Percentiles rank a stretch among this genome's conserved stretches.
Evolutionary conservation across 1,140 invertebrate species (phyloP).

Genomic region (Centruroides vittatus): DNA sequence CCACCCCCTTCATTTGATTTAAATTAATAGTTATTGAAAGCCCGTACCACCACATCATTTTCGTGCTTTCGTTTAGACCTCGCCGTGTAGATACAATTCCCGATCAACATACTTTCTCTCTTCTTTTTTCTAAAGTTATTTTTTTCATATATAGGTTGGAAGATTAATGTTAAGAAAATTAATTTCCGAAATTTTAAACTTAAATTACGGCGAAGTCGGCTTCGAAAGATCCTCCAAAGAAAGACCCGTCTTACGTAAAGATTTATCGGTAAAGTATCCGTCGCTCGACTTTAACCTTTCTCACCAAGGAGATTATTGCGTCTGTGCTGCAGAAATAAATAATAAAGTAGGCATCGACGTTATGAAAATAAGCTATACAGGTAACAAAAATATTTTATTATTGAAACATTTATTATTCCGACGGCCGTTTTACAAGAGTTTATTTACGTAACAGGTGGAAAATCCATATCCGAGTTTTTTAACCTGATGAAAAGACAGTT

Average conservation of each 20-base stretch:
- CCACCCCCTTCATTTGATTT: no score
- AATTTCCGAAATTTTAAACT: conserved; percentile 40
- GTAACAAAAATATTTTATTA: neutral
- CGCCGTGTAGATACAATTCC: no score
- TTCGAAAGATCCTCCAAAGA: conserved; percentile 30
- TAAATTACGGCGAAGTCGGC: conserved; percentile 48
- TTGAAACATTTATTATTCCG: conserved; percentile 23
- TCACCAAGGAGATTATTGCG: conserved; percentile 73
- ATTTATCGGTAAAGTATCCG: neutral
- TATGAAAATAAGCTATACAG: conserved; percentile 34
- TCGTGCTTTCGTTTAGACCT: no score
- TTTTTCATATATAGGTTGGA: conserved; percentile 47
- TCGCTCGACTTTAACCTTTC: conserved; percentile 69
- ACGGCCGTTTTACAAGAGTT: neutral
- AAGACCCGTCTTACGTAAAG: conserved; percentile 30
- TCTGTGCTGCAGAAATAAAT: conserved; percentile 50
- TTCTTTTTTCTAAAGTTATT: no score
- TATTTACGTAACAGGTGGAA: conserved; percentile 37
- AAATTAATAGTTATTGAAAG: no score
- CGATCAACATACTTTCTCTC: no score
- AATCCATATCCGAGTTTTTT: conserved; percentile 57
- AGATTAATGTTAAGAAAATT: conserved; percentile 71
- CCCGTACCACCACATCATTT: no score
- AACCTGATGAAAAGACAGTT: conserved; percentile 70
- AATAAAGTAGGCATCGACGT: conserved; percentile 36